A percentile compares a stretch with the other conserved stretches of the same genome.
Evolutionary conservation across 1,140 invertebrate genomes (phyloP).

Genomic region (Trissolcus basalis): DNA sequence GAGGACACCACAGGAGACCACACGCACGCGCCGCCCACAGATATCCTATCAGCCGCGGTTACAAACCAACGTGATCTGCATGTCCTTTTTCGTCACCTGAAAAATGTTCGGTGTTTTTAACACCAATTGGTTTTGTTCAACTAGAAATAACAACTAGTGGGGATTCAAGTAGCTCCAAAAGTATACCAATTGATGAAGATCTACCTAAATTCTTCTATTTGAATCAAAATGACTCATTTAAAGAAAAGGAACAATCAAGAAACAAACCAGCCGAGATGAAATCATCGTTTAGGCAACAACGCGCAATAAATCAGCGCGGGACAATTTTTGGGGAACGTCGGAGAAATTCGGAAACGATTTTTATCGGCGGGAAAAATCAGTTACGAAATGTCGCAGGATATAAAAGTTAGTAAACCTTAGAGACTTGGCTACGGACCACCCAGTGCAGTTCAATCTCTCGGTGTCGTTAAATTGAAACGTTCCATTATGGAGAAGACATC

Average conservation of each 20-base stretch:
- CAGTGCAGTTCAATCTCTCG: slow-evolving; percentile 12
- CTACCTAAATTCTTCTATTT: not conserved
- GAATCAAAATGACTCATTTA: not conserved
- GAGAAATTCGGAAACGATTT: slow-evolving; percentile 6
- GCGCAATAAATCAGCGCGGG: slow-evolving; percentile 25
- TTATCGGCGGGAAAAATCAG: slow-evolving; percentile 15
- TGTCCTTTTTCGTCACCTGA: slow-evolving; percentile 64
- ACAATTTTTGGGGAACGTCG: slow-evolving; percentile 33
- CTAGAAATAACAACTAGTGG: not conserved
- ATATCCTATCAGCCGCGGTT: slow-evolving; percentile 71
- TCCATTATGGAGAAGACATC: slow-evolving; percentile 21
- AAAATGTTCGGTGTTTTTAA: slow-evolving; percentile 38
- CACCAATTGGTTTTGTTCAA: slow-evolving; percentile 15
- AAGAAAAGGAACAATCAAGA: slow-evolving; percentile 4
- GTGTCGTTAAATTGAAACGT: slow-evolving; percentile 39
- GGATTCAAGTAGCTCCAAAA: too few relatives aligned
- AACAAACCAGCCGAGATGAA: slow-evolving; percentile 28
- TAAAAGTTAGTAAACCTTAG: too few relatives aligned
- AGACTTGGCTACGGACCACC: slow-evolving; percentile 22
- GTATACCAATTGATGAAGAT: not conserved
- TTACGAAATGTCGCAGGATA: not conserved
- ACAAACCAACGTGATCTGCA: slow-evolving; percentile 73
- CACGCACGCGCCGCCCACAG: slow-evolving; percentile 75
- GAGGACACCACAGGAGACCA: slow-evolving; percentile 70
- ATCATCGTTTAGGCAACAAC: slow-evolving; percentile 1